A percentile compares a stretch with the other conserved stretches of the same genome.
These are phyloP conservation scores for Gasterosteus nipponicus DNA, from an alignment of 2,113 vertebrate species.

Conservation along the genomic window DNA sequence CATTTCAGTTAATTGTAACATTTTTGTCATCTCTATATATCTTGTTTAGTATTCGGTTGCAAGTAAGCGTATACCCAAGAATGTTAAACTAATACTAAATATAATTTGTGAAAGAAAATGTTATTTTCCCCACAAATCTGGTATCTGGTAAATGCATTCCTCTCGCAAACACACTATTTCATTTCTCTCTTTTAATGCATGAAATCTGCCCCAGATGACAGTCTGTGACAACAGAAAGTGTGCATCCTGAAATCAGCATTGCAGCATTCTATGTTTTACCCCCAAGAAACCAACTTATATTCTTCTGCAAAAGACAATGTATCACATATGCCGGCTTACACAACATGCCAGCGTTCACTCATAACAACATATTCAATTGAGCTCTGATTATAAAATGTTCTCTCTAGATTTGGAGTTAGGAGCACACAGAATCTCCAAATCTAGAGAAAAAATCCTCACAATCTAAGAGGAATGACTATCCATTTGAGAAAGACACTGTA, in stretches of 20 bases:
- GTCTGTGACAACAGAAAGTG: constrained; percentile 56
- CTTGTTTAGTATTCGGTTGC: background rate
- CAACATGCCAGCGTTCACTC: constrained; percentile 2
- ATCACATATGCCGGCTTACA: constrained; percentile 12
- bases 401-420: no score
- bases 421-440: background rate
- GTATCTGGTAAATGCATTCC: background rate
- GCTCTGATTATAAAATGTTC: no score
- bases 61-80: background rate
- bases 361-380: constrained; percentile 31
- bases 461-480: background rate
- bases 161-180: background rate
- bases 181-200: background rate
- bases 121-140: background rate
- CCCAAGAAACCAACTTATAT: background rate
- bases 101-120: background rate
- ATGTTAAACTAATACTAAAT: background rate
- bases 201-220: background rate
- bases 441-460: background rate
- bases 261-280: background rate
- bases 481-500: background rate
- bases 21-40: background rate
- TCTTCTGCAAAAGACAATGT: background rate
- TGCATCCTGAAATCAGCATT: constrained; percentile 29
- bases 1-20: background rate